Conservation (phyloP, 1,140 invertebrate species). For the Camponotus pennsylvanicus region DNA sequence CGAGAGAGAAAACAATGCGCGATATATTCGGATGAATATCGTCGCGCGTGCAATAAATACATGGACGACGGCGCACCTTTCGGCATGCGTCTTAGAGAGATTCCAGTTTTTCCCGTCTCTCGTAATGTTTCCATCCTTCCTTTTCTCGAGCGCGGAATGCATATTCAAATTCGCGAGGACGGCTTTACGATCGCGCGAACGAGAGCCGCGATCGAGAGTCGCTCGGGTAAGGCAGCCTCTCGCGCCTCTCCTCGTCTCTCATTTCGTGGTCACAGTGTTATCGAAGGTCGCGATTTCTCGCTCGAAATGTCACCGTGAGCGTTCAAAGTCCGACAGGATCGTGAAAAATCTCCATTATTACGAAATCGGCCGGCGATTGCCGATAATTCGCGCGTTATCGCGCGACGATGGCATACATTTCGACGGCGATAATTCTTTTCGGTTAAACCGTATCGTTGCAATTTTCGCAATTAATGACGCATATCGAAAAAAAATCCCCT, state of each 20-base stretch:
- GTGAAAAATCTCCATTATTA: constrained; percentile 31
- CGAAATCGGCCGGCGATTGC: constrained; percentile 36
- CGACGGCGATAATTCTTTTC: constrained; percentile 20
- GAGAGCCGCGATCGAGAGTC: constrained; percentile 54
- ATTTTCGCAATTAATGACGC: background rate
- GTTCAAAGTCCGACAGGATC: constrained; percentile 48
- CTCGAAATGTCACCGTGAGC: constrained; percentile 46
- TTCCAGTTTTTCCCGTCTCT: constrained; percentile 9
- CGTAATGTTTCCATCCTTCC: constrained; percentile 18
- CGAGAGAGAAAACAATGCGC: background rate
- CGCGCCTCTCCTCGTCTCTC: background rate
- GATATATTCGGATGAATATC: background rate
- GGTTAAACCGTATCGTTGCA: background rate
- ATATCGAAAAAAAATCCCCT: background rate
- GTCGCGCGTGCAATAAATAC: background rate
- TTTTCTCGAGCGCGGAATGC: constrained; percentile 27
- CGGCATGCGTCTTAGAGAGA: background rate
- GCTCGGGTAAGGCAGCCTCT: too few relatives aligned
- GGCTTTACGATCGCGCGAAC: constrained; percentile 23
- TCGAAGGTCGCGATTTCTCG: constrained; percentile 66
- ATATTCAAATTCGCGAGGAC: constrained; percentile 21
- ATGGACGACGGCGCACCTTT: background rate
- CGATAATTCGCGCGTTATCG: too few relatives aligned
- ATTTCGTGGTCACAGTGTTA: constrained; percentile 33
- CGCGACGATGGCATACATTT: background rate